Conservation (phyloP, 30 jellyfish, hydroid and myxozoan species). For the Hydra vulgaris region DNA sequence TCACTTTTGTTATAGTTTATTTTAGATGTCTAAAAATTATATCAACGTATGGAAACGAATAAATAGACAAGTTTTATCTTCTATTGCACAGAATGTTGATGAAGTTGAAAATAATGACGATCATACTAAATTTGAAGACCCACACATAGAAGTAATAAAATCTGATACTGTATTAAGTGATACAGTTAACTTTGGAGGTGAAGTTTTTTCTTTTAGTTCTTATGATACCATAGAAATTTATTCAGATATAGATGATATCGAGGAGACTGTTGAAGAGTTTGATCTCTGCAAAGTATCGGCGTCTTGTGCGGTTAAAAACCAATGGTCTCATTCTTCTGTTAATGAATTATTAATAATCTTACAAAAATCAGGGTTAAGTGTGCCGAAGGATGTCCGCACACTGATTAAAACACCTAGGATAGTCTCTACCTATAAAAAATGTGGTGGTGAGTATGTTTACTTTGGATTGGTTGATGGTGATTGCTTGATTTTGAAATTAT, state of each 20-base stretch:
- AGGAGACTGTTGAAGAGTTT: not conserved
- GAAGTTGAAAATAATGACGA: not conserved
- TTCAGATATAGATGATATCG: not conserved
- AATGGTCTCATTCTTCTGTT: not conserved
- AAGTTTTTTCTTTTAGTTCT: not conserved
- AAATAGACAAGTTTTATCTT: not conserved
- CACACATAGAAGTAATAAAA: not conserved
- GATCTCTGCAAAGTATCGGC: not conserved
- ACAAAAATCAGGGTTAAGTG: conserved; percentile 16
- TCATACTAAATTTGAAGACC: not conserved
- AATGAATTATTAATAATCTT: conserved; percentile 8
- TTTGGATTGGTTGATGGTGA: conserved; percentile 13
- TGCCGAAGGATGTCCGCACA: conserved; percentile 30
- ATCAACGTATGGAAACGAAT: not conserved
- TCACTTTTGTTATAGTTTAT: too few relatives aligned
- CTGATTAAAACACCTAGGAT: conserved; percentile 12
- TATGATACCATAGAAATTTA: not conserved
- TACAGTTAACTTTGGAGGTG: not conserved
- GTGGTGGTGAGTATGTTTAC: conserved; percentile 40
- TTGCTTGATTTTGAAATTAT: not conserved
- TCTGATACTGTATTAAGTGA: not conserved
- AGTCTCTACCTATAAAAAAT: not conserved
- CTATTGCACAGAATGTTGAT: not conserved
- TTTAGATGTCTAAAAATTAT: not conserved
- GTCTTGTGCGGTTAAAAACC: not conserved